Evolutionary conservation across 2,797 vertebrate genomes (phyloP), one percentile per base, ranked within the genome.

Genomic region (Macropus fuliginosus): DNA sequence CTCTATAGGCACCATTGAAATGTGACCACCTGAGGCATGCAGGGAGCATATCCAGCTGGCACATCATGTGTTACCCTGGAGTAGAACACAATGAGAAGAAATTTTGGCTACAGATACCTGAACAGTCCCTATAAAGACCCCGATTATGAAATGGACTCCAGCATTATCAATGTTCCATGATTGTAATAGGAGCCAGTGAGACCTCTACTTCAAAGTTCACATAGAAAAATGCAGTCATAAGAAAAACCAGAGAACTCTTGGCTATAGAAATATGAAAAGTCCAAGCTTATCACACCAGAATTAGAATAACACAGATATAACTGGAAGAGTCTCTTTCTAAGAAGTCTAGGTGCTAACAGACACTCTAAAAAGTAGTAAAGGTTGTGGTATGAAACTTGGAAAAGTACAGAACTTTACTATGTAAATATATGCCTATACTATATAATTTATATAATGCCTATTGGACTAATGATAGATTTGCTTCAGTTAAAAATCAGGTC

Each of bases 11-110:
- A 97, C 97, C 96, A 98, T 98, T 98, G 97, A 98, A 98, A 98
- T 96, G 97, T 97, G 96, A 96, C 97, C 98, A 98, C 98, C 97
- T 98, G 97, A 98, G 97, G 98, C 97, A 98, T 97, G 97, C 93
- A 97, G 97, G 98, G 97, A 98, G 97, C 96, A 96, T 95, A 98
- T 98, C 97, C 98, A 98, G 98, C 98, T 98, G 98, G 98, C 98
- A 98, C 93, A 90, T 97, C 96, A 97, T 97, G 98, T 97, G 97
- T 94, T 97, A 97, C 97, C 97, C 97, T 97, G 97, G 97, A 98
- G 97, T 97, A 57, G 94, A 95, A 57, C 94, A 97, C 97, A 98
- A 96, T 97, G 95, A 97, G 96, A 97, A 56, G 94, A 98, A 96
- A 97, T 98, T 98, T 98, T 98, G 97, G 98, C 98, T 97, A 97